phyloP scores from a whole-genome alignment of 35 echinoderm and acorn worm species.

The Eucidaris tribuloides region DNA sequence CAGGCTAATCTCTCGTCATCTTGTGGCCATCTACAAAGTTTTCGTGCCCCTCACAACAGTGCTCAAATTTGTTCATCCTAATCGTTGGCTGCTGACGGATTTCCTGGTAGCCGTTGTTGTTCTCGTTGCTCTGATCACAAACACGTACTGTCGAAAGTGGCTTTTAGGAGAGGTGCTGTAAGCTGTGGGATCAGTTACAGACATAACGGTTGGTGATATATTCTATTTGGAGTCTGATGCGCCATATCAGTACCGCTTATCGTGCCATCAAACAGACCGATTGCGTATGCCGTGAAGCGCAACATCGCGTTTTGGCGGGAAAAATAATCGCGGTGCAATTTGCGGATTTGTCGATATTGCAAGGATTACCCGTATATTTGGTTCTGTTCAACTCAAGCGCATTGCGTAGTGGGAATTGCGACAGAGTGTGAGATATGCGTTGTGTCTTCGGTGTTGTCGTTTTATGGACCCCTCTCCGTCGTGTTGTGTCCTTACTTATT shows the following conservation, averaged over 20 bases:
- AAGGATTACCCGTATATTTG: slow-evolving; percentile 5
- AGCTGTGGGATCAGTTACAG: background rate
- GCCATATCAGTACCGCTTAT: slow-evolving; percentile 59
- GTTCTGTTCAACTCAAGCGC: slow-evolving; percentile 2
- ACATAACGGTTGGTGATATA: background rate
- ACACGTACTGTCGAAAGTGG: background rate
- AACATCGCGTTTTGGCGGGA: slow-evolving; percentile 29
- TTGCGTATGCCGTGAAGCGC: slow-evolving; percentile 47
- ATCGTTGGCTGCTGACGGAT: slow-evolving; percentile 71
- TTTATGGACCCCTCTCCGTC: slow-evolving; percentile 60
- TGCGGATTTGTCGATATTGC: slow-evolving; percentile 22
- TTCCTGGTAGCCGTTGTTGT: slow-evolving; percentile 45
- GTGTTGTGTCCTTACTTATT: slow-evolving; percentile 57
- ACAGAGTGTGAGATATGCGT: slow-evolving; percentile 37
- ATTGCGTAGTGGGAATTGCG: background rate
- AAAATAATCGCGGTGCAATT: slow-evolving; percentile 1
- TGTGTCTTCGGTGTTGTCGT: slow-evolving; percentile 50
- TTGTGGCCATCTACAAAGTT: slow-evolving; percentile 48
- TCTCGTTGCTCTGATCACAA: background rate
- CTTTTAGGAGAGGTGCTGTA: background rate
- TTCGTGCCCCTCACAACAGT: slow-evolving; percentile 41
- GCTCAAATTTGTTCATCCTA: slow-evolving; percentile 66
- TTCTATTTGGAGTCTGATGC: slow-evolving; percentile 56
- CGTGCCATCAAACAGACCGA: slow-evolving; percentile 54
- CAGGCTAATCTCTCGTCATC: slow-evolving; percentile 75